phyloP scores from a whole-genome alignment of 1,140 invertebrate genomes.

The Octopus sinensis region DNA sequence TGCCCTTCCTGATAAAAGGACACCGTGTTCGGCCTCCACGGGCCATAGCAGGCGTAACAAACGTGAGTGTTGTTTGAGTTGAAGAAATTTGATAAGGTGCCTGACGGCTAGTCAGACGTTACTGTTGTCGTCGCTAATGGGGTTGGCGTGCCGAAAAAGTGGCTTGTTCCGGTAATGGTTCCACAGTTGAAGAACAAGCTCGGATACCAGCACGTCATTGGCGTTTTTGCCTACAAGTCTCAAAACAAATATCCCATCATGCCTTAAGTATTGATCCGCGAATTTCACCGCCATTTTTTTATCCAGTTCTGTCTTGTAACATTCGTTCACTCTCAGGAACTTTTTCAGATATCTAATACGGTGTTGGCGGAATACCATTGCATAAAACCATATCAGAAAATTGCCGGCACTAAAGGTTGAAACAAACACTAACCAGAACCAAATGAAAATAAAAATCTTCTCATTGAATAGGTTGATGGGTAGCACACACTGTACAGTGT shows the following conservation, averaged over 20 bases:
- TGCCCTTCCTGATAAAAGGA: slow-evolving; percentile 30
- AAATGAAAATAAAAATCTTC: slow-evolving; percentile 63
- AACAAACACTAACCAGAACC: slow-evolving; percentile 64
- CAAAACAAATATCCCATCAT: slow-evolving; percentile 61
- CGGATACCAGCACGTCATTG: slow-evolving; percentile 61
- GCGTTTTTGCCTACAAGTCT: slow-evolving; percentile 61
- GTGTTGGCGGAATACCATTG: slow-evolving; percentile 53
- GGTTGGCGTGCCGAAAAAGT: slow-evolving; percentile 51
- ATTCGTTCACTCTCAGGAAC: slow-evolving; percentile 56
- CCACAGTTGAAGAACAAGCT: slow-evolving; percentile 61
- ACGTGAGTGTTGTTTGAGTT: slow-evolving; percentile 31
- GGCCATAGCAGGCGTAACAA: slow-evolving; percentile 9
- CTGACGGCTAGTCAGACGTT: slow-evolving; percentile 53
- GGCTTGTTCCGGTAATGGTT: slow-evolving; percentile 54
- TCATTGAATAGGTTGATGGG: slow-evolving; percentile 64
- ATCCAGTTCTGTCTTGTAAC: slow-evolving; percentile 52
- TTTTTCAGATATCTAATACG: slow-evolving; percentile 57
- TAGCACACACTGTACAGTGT: slow-evolving; percentile 61
- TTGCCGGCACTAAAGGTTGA: slow-evolving; percentile 58
- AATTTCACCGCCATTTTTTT: slow-evolving; percentile 57
- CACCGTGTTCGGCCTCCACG: slow-evolving; percentile 33
- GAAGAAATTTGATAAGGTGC: slow-evolving; percentile 35
- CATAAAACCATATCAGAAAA: slow-evolving; percentile 57
- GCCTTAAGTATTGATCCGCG: slow-evolving; percentile 60
- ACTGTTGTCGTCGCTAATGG: slow-evolving; percentile 51